Base-by-base conservation (phyloP, 2,797 vertebrate species). In the Neosalanx taihuensis region DNA sequence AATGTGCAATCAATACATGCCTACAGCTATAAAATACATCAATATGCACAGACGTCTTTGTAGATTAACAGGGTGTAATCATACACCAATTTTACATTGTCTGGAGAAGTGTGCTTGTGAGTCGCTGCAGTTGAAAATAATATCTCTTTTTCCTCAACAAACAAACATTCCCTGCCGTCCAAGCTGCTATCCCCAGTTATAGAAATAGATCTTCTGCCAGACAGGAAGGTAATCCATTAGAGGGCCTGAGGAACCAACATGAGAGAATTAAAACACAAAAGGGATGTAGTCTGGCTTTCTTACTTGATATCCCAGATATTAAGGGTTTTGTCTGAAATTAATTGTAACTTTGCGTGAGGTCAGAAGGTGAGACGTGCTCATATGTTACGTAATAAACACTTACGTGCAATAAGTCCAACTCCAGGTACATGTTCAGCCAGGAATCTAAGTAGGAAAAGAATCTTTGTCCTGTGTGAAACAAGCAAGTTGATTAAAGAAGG, bases 171-270 rank as follows among this genome's bases (percentile, higher is more conserved):
- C 6, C 41, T 2, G 7, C 0, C 62, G 12, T 23, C 0, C 46
- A 46, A 20, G 66, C 2, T 64, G 70, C 94, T 89, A 98, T 30
- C 96, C 96, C 98, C 98, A 99, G 86, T 92, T 99, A 89, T 99
- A 99, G 93, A 99, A 99, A 89, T 99, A 99, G 81, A 98, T 96
- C 90, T 98, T 99, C 94, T 99, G 98, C 98, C 97, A 99, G 79
- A 91, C 87, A 63, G 97, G 97, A 74, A 99, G 92, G 83, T 99
- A 99, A 37, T 97, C 97, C 94, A 98, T 98, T 88, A 99, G 85
- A 0, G 97, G 97, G 29, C 95, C 97, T 99, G 90, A 58, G 13
- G 60, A 69, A 31, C 56, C 37, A 41, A 30, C 13, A 56, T 33
- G n/a, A 59, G 51, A 64, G n/a, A 17, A 53, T 53, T 17, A 56